Conservation (phyloP, 2,888 invertebrate species). For the Girardia tigrina region DNA sequence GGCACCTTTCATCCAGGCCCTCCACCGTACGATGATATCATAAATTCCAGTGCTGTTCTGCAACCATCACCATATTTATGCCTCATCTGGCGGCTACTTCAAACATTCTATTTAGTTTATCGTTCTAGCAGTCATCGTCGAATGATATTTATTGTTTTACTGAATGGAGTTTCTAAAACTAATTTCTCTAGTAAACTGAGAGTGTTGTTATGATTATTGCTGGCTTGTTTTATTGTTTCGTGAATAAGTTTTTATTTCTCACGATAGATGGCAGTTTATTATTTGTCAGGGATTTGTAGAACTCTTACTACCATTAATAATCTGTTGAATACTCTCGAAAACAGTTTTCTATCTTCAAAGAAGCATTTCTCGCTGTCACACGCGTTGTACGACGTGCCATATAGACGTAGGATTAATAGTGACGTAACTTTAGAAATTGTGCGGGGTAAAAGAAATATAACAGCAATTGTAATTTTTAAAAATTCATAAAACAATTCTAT, state of each 20-base stretch:
- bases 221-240: neutral
- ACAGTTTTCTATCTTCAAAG: too few species aligned
- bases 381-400: too few species aligned
- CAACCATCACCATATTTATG: too few species aligned
- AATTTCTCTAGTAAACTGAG: neutral
- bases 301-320: too few species aligned
- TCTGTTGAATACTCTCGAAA: too few species aligned
- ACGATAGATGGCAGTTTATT: neutral
- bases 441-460: too few species aligned
- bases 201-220: neutral
- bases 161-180: neutral
- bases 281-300: too few species aligned
- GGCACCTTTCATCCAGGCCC: neutral
- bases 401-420: too few species aligned
- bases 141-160: conserved; percentile 7
- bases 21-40: neutral
- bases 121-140: neutral
- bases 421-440: too few species aligned
- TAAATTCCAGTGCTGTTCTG: neutral
- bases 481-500: too few species aligned
- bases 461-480: too few species aligned
- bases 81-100: neutral
- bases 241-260: neutral
- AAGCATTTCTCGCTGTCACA: too few species aligned
- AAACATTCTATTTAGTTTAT: neutral